Percentiles rank a stretch among this genome's conserved stretches.
These are phyloP conservation scores for Coenonympha glycerion DNA, from an alignment of 2,888 invertebrate species.

Conservation along the genomic window DNA sequence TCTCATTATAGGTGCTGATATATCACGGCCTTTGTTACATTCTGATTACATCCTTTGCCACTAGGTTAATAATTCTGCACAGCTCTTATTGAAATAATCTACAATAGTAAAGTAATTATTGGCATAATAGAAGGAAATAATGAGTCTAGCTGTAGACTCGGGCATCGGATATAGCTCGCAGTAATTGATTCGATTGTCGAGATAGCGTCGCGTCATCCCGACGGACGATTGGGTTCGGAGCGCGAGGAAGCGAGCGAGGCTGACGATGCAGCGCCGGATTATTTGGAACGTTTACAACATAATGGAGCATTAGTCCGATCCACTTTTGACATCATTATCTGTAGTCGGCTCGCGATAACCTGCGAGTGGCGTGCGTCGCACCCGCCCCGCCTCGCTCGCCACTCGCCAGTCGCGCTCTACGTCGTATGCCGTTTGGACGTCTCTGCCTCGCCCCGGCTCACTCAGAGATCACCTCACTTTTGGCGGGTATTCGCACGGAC, in stretches of 20 bases:
- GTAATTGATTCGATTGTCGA: slow-evolving; percentile 45
- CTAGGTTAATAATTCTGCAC: background rate
- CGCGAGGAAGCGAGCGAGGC: slow-evolving; percentile 31
- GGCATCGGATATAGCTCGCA: background rate
- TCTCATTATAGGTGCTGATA: slow-evolving; percentile 8
- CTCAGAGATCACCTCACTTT: slow-evolving; percentile 57
- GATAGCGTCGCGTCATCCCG: slow-evolving; percentile 39
- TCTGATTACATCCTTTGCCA: background rate
- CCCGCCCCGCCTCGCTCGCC: slow-evolving; percentile 48
- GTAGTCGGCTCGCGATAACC: slow-evolving; percentile 72
- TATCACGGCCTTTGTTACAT: background rate
- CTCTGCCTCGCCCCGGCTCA: slow-evolving; percentile 35
- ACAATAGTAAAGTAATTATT: background rate
- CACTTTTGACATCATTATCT: slow-evolving; percentile 77
- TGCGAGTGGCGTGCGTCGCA: slow-evolving; percentile 60
- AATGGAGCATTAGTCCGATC: slow-evolving; percentile 74
- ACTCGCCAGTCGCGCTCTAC: slow-evolving; percentile 71
- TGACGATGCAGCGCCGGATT: slow-evolving; percentile 50
- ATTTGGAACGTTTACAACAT: slow-evolving; percentile 66
- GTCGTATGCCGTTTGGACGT: slow-evolving; percentile 52
- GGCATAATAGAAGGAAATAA: background rate
- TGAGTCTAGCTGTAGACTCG: background rate
- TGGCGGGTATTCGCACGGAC: slow-evolving; percentile 67
- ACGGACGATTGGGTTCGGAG: slow-evolving; percentile 25
- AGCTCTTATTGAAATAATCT: background rate